Evolutionary conservation across 2,797 vertebrate genomes (phyloP), one percentile per base, ranked within the genome.

Genomic region (Chelidonichthys spinosus): DNA sequence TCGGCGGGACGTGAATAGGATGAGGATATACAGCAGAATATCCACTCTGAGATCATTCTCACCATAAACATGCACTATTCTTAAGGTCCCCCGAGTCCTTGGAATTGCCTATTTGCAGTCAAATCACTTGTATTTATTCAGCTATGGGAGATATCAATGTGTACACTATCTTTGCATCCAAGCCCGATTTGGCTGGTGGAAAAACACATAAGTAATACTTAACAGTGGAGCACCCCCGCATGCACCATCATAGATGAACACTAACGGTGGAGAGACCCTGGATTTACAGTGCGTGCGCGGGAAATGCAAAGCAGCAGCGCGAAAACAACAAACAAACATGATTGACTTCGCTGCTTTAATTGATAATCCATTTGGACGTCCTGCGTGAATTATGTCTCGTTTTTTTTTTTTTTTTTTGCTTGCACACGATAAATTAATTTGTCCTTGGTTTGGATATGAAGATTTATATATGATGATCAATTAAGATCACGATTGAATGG

Each of bases 241-340:
- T 69, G 78, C 73, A 81, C 77, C 79, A 85, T 85, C 81, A 83
- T 59, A 78, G 69, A 85, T 84, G 70, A 87, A 83, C 74, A 72
- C 56, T 68, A 88, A 76, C 56, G 52, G 43, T 69, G 75, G 71
- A 71, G 60, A 63, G 64, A 73, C 39, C 46, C 55, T 61, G 56
- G 37, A 79, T 88, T 74, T 58, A 70, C 42, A 40, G 65, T 66
- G 71, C 44, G 66, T 63, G 56, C 37, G 64, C 79, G 72, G 72
- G 75, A 60, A 79, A 79, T 43, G 32, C 18, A 14, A 81, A 76
- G 66, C 76, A 84, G 76, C 69, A 15, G n/a, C 53, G 55, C 69
- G 69, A 70, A 60, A 82, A 82, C 47, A 63, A 44, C 66, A 62
- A 60, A 65, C 59, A 68, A 53, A 44, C 15, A 40, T 17, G 63